Evolutionary conservation across 2,797 vertebrate genomes (phyloP).

Genomic region (Sciurus vulgaris): DNA sequence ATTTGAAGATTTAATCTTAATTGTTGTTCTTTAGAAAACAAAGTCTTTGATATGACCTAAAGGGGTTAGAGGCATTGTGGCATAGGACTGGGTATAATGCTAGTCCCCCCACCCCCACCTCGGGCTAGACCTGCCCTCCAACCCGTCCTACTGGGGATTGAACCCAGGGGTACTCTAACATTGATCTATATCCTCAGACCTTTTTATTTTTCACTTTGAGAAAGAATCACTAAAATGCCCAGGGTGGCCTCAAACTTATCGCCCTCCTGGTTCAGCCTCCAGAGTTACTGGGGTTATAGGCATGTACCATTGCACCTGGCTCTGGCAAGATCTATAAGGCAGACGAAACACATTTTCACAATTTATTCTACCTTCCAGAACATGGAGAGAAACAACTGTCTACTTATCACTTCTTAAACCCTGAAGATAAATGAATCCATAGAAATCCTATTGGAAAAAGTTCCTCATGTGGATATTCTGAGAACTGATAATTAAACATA

Average conservation of each 20-base stretch:
- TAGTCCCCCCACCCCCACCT: too few relatives aligned
- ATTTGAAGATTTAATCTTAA: not conserved
- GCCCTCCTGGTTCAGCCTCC: too few relatives aligned
- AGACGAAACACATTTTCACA: not conserved
- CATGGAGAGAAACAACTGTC: not conserved
- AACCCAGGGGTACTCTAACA: too few relatives aligned
- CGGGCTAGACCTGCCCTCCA: too few relatives aligned
- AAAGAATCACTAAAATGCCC: too few relatives aligned
- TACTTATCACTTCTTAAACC: slow-evolving; percentile 27
- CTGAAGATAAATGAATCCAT: not conserved
- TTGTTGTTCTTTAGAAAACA: slow-evolving; percentile 12
- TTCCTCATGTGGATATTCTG: not conserved
- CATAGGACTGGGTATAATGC: not conserved
- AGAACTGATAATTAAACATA: slow-evolving; percentile 16
- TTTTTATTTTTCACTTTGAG: too few relatives aligned
- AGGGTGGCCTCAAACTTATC: too few relatives aligned
- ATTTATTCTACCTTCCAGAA: not conserved
- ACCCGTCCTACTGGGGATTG: too few relatives aligned
- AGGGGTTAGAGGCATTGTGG: not conserved
- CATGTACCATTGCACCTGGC: too few relatives aligned
- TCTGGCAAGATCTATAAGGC: not conserved
- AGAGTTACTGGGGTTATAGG: too few relatives aligned
- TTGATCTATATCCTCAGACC: too few relatives aligned
- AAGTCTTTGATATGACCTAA: not conserved
- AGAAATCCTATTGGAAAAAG: not conserved